phyloP scores from a whole-genome alignment of 2,888 invertebrate genomes.

The Neoitamus cyanurus region DNA sequence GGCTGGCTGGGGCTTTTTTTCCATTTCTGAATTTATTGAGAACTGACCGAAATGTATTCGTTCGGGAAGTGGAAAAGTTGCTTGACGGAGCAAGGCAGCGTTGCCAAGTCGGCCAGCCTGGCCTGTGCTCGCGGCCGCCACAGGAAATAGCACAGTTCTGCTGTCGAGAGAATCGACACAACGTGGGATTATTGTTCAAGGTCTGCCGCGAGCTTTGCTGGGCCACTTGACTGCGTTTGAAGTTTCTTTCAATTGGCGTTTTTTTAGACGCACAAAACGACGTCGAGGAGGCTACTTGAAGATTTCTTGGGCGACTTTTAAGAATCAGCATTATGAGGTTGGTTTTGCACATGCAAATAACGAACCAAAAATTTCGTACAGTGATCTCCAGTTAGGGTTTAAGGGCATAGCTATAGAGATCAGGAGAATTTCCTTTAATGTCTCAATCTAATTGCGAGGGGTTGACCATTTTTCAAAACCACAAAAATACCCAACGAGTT shows the following conservation, averaged over 20 bases:
- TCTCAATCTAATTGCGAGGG: too few species aligned
- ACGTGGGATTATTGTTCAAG: slow-evolving; percentile 12
- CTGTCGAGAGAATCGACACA: background rate
- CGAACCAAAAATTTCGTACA: background rate
- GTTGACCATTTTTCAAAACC: too few species aligned
- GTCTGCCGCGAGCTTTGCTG: slow-evolving; percentile 7
- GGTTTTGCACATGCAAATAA: background rate
- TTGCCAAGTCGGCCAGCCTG: slow-evolving; percentile 21
- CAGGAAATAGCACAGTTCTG: background rate
- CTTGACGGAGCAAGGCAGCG: background rate
- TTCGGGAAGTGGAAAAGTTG: slow-evolving; percentile 34
- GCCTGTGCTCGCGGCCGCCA: background rate
- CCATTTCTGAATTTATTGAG: slow-evolving; percentile 43
- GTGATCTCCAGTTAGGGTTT: too few species aligned
- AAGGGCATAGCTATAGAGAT: too few species aligned
- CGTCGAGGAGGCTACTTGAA: background rate
- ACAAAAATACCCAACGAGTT: too few species aligned
- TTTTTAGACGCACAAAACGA: background rate
- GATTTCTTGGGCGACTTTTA: background rate
- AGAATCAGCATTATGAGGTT: background rate
- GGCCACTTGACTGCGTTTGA: slow-evolving; percentile 22
- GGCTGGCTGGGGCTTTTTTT: slow-evolving; percentile 17
- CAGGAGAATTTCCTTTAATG: too few species aligned
- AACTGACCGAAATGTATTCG: slow-evolving; percentile 34
- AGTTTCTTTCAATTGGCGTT: background rate